Evolutionary conservation across 2,888 invertebrate species (phyloP), one percentile per base, ranked within the genome.

Genomic region (Lacanobia oleracea): DNA sequence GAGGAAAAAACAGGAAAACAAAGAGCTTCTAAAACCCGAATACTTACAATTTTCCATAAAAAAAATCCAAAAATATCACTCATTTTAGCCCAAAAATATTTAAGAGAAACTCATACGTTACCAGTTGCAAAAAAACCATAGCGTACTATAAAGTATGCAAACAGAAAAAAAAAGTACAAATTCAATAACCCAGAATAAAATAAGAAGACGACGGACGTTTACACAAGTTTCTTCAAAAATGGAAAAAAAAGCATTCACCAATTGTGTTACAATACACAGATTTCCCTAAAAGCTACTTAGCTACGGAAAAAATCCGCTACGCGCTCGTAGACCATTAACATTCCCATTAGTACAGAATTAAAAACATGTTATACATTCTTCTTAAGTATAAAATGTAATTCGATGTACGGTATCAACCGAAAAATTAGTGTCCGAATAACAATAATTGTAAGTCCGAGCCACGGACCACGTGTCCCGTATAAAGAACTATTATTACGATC

Each of bases 401-500:
- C 84, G 53, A 80, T 71, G 73, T 81, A 82, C 85, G 82, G 82
- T 87, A 85, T 87, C 86, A 87, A 88, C 85, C 86, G 80, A 82
- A 89, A 89, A 88, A 88, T 88, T 82, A 85, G 85, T 87, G 82
- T 81, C 78, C 79, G 81, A 72, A 80, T 73, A 80, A 85, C 72
- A 77, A 81, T 79, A 86, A 84, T 80, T 77, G 70, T 72, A 73
- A 81, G 88, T 87, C 86, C 87, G 84, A 82, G 61, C 72, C 77
- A 56, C 85, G 88, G 91, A 89, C 94, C 95, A 95, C 95, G 95
- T 94, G 95, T 94, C 92, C 90, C 90, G 91, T 92, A 94, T 92
- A 93, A 94, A 93, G 93, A 92, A 91, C 93, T 93, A 94, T 94
- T 95, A 95, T 95, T 93, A 94, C 88, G 86, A 84, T 88, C 90